Percentiles rank a stretch among this genome's conserved stretches.
Evolutionary conservation across 2,113 vertebrate species (phyloP).

Genomic region (Rana temporaria): DNA sequence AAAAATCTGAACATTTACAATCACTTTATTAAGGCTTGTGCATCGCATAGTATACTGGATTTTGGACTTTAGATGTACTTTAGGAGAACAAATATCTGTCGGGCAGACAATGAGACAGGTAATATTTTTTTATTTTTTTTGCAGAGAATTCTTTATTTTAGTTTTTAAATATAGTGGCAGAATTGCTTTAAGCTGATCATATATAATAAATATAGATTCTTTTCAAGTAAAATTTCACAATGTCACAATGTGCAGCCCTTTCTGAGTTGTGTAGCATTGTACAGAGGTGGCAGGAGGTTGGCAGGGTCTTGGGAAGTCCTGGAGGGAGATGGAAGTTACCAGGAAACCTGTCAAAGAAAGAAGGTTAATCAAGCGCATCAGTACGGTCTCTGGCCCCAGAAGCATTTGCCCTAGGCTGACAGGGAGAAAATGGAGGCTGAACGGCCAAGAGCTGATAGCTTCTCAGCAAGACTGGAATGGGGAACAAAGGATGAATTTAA

Average conservation of each 20-base stretch:
- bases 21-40: no score
- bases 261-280: not conserved
- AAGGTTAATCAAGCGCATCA: constrained; percentile 45
- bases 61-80: no score
- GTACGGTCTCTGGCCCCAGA: constrained; percentile 12
- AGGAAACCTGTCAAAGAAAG: constrained; percentile 36
- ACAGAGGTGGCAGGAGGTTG: constrained; percentile 16
- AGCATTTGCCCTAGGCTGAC: constrained; percentile 25
- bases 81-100: not conserved
- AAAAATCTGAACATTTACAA: no score
- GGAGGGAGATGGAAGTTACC: constrained; percentile 20
- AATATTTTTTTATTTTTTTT: no score
- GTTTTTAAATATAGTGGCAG: no score
- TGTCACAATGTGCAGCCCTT: not conserved
- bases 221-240: not conserved
- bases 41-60: no score
- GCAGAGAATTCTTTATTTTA: no score
- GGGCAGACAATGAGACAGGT: no score
- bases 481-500: constrained; percentile 22
- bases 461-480: constrained; percentile 16
- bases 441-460: not conserved
- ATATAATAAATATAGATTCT: no score
- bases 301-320: constrained; percentile 22
- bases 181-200: no score
- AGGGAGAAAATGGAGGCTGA: constrained; percentile 23